phyloP scores from a whole-genome alignment of 2,888 invertebrate species.

The Lomographa bimaculata region DNA sequence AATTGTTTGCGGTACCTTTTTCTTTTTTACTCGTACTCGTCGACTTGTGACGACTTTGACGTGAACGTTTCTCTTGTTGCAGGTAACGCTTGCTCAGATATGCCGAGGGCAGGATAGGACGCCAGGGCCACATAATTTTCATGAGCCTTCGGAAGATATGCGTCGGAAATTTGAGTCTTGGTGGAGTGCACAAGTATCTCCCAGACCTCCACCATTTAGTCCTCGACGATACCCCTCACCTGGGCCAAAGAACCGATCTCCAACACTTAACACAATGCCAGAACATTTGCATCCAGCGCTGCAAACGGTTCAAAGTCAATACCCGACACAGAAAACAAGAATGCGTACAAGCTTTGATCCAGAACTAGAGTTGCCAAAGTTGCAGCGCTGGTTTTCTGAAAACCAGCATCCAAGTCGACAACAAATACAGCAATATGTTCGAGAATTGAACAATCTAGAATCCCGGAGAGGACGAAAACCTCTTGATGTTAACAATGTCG shows the following conservation, averaged over 20 bases:
- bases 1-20: constrained; percentile 68
- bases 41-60: constrained; percentile 44
- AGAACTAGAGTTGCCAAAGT: constrained; percentile 96
- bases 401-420: constrained; percentile 98
- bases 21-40: constrained; percentile 49
- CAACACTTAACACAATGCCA: constrained; percentile 69
- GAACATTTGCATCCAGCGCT: constrained; percentile 88
- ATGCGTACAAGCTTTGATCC: constrained; percentile 99
- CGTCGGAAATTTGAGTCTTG: constrained; percentile 95
- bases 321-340: constrained; percentile 93
- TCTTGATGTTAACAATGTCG: constrained; percentile 97
- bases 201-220: constrained; percentile 80
- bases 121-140: constrained; percentile 85
- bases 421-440: constrained; percentile 97
- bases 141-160: constrained; percentile 92
- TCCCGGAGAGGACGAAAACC: constrained; percentile 96
- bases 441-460: constrained; percentile 95
- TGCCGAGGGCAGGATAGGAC: constrained; percentile 90
- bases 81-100: constrained; percentile 92
- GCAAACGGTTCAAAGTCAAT: constrained; percentile 89
- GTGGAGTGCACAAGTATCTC: constrained; percentile 91
- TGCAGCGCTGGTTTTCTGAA: constrained; percentile 98
- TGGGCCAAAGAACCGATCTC: constrained; percentile 79
- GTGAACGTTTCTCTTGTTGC: constrained; percentile 60
- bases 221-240: constrained; percentile 77